Base-by-base conservation (phyloP, 2,888 invertebrate species). In the Sphecodes monilicornis region DNA sequence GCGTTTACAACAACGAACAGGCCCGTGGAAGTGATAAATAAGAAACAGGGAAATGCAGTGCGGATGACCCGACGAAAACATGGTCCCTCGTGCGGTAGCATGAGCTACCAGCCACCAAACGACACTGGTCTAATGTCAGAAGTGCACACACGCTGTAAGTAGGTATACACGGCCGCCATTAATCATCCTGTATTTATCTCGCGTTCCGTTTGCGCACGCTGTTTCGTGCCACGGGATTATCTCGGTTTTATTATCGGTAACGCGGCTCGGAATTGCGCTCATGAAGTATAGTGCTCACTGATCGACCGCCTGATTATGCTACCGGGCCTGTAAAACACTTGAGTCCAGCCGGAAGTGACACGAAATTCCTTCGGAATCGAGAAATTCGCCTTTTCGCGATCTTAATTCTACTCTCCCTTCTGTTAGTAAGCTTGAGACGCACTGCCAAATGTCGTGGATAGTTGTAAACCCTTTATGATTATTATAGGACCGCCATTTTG, bases 141-240 rank as follows among this genome's bases (percentile, higher is more conserved):
- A 39, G 39, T 32, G 54, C 75, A 22, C 66, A 64, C 70, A 71
- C 80, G 80, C 18, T 46, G 70, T 57, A 16, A 26, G 70, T 57
- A 16, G 26, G 26, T 57, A 57, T 29, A 26, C 57, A 57, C 13
- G 26, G 26, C 57, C 64, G 29, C 39, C 80, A 80, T 80, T 80
- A 80, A 82, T 75, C 68, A 68, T 75, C 81, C 8, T 36, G 41
- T 68, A 77, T 80, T 86, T 86, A 86, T 68, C 79, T 66, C 39
- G 80, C 60, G 81, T 46, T 68, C n/a, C 76, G 57, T 41, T 68
- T 54, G 64, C 60, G 57, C 74, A 3, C 32, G 66, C 46, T 77
- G 80, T 80, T 77, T 68, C 57, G 70, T 64, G 76, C 60, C 82
- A 41, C 76, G 36, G 71, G 73, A 71, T 82, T 80, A 78, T 86